A percentile compares a stretch with the other conserved stretches of the same genome.
phyloP scores from a whole-genome alignment of 64 coral and sea anemone genomes.

The Catalaphyllia jardinei region DNA sequence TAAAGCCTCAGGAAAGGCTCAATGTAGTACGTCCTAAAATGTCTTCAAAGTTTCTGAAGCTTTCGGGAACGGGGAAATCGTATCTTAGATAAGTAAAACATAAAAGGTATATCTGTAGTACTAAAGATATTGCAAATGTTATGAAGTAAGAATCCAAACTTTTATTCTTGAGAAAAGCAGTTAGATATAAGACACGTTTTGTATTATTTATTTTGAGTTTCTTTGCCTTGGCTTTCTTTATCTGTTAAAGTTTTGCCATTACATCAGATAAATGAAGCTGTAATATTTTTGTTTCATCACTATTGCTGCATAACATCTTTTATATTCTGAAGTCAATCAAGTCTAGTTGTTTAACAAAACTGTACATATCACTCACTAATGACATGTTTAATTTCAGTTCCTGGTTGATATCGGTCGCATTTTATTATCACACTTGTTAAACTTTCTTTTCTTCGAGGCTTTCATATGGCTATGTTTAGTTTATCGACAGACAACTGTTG shows the following conservation, averaged over 20 bases:
- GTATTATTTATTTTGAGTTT: background rate
- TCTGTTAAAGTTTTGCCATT: no score
- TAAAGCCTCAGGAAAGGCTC: slow-evolving; percentile 33
- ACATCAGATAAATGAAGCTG: no score
- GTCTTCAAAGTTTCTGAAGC: background rate
- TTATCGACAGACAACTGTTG: background rate
- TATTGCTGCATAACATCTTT: no score
- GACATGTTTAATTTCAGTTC: no score
- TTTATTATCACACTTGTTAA: no score
- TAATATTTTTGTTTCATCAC: no score
- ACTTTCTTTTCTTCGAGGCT: background rate
- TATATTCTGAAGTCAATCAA: no score
- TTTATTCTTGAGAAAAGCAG: background rate
- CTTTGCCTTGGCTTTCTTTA: background rate
- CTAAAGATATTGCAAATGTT: background rate
- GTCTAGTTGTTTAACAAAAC: no score
- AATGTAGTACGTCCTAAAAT: background rate
- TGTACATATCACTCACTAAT: no score
- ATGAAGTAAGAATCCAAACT: background rate
- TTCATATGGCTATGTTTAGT: background rate
- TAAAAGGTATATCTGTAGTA: background rate
- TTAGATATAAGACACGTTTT: background rate
- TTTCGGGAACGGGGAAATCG: background rate
- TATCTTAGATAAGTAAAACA: background rate
- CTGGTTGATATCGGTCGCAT: no score